These are phyloP conservation scores for Marisa cornuarietis DNA, from an alignment of 1,140 invertebrate species.

Conservation along the genomic window DNA sequence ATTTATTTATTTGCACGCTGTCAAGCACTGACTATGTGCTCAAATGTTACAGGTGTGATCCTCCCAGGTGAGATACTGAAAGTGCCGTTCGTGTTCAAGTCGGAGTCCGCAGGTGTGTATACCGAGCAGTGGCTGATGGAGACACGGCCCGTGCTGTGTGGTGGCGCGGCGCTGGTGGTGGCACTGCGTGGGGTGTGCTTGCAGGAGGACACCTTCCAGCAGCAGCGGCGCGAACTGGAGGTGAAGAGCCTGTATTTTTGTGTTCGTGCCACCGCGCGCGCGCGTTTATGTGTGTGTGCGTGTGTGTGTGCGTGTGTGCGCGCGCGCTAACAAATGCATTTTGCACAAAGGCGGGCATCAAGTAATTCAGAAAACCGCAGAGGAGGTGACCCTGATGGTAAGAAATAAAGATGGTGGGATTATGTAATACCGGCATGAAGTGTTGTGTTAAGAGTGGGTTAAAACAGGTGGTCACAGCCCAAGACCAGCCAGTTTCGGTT, in stretches of 20 bases:
- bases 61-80: constrained; percentile 63
- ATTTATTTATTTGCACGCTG: not conserved
- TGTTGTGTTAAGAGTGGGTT: too few relatives aligned
- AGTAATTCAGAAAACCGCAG: too few relatives aligned
- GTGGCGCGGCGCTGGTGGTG: constrained; percentile 59
- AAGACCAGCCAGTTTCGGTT: too few relatives aligned
- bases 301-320: not conserved
- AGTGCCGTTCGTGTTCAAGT: constrained; percentile 66
- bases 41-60: constrained; percentile 55
- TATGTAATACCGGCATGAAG: not conserved
- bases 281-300: not conserved
- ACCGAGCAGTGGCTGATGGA: constrained; percentile 65
- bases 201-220: constrained; percentile 58
- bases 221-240: constrained; percentile 58
- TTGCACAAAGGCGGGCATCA: not conserved
- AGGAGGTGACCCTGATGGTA: too few relatives aligned
- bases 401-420: not conserved
- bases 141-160: constrained; percentile 61
- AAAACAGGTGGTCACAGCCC: too few relatives aligned
- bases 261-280: not conserved
- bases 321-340: not conserved
- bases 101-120: constrained; percentile 63
- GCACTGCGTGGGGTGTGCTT: constrained; percentile 63
- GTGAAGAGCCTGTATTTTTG: constrained; percentile 32
- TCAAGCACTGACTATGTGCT: not conserved